Conservation (phyloP, 1,140 invertebrate species). For the Sycophaga agraensis region DNA sequence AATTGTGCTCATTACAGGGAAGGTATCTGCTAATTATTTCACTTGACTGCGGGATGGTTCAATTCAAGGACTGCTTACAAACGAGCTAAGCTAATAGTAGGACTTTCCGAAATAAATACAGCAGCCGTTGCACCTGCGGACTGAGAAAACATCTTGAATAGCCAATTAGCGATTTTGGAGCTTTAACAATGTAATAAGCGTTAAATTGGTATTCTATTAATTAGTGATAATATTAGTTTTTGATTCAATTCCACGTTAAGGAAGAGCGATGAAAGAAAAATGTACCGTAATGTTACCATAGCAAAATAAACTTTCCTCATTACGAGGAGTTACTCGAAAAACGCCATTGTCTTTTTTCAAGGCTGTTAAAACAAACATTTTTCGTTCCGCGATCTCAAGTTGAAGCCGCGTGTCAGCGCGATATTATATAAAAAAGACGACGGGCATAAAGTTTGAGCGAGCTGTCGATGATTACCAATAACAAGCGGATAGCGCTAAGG, state of each 20-base stretch:
- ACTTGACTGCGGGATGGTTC: conserved; percentile 31
- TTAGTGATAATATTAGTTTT: not conserved
- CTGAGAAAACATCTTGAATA: conserved; percentile 11
- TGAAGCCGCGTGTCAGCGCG: not conserved
- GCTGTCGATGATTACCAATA: too few relatives aligned
- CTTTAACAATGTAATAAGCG: not conserved
- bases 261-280: too few relatives aligned
- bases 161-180: not conserved
- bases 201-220: conserved; percentile 1
- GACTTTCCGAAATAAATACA: conserved; percentile 19
- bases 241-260: not conserved
- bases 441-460: too few relatives aligned
- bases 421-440: not conserved
- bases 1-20: conserved; percentile 36
- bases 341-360: too few relatives aligned
- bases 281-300: too few relatives aligned
- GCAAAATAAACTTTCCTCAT: too few relatives aligned
- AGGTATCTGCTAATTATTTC: conserved; percentile 37
- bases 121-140: not conserved
- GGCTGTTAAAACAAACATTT: too few relatives aligned
- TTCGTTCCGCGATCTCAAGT: too few relatives aligned
- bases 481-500: not conserved
- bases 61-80: conserved; percentile 32
- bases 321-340: too few relatives aligned
- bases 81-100: conserved; percentile 12